Evolutionary conservation across 2,797 vertebrate species (phyloP).

Genomic region (Falco naumanni): DNA sequence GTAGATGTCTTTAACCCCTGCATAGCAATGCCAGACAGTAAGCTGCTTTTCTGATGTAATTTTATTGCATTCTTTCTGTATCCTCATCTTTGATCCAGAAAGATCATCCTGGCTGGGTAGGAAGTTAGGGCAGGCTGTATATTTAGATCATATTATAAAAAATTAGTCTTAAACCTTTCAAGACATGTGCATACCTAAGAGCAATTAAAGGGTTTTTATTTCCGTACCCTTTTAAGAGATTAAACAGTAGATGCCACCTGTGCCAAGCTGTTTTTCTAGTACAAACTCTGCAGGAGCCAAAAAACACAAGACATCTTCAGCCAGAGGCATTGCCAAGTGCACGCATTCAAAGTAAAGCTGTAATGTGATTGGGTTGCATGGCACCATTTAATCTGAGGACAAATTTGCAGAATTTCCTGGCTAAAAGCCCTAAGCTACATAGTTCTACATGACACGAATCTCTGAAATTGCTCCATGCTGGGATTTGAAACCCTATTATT

Average conservation of each 20-base stretch:
- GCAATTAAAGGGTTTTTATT: constrained; percentile 11
- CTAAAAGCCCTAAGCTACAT: background rate
- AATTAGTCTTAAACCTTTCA: constrained; percentile 1
- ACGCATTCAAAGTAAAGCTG: constrained; percentile 27
- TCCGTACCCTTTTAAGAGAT: background rate
- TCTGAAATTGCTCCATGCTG: background rate
- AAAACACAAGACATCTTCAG: constrained; percentile 43
- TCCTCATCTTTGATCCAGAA: constrained; percentile 10
- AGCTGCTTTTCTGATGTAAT: background rate
- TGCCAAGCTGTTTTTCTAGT: constrained; percentile 38
- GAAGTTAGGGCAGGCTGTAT: constrained; percentile 16
- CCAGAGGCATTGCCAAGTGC: background rate
- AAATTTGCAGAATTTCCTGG: constrained; percentile 51
- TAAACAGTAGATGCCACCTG: constrained; percentile 18
- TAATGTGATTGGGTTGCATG: background rate
- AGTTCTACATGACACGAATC: background rate
- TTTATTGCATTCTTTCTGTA: constrained; percentile 18
- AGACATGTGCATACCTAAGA: background rate
- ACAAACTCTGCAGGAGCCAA: constrained; percentile 41
- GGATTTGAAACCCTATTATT: background rate
- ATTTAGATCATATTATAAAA: background rate
- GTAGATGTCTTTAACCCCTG: constrained; percentile 6
- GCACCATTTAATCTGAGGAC: constrained; percentile 22
- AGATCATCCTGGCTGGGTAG: background rate
- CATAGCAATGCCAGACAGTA: background rate